These are phyloP conservation scores for Pseudoatta argentina DNA, from an alignment of 1,140 invertebrate genomes.

Conservation along the genomic window DNA sequence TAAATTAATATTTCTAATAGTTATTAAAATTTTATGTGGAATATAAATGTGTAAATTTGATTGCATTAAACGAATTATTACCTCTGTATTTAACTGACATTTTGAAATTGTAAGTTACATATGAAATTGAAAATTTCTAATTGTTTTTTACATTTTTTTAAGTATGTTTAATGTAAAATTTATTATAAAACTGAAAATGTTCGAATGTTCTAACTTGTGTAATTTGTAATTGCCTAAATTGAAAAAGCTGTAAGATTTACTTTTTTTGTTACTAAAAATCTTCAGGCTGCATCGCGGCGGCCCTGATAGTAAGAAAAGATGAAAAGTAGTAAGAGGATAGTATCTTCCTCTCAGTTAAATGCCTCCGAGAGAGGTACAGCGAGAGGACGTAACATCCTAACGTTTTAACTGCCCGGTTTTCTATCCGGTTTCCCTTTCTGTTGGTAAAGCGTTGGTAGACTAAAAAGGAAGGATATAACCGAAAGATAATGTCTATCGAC, in stretches of 20 bases:
- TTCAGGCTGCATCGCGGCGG: not conserved
- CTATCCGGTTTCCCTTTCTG: conserved; percentile 9
- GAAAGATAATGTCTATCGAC: conserved; percentile 81
- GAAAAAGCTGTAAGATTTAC: not conserved
- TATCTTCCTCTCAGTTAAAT: conserved; percentile 49
- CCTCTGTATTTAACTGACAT: not conserved
- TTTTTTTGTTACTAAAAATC: not conserved
- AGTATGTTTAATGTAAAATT: not conserved
- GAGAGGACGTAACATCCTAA: conserved; percentile 46
- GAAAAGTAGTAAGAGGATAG: conserved; percentile 54
- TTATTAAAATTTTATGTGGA: not conserved
- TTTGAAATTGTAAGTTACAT: not conserved
- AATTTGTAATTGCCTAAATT: not conserved
- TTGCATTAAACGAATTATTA: not conserved
- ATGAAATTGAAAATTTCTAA: not conserved
- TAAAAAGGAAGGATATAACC: conserved; percentile 74
- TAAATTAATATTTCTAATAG: not conserved
- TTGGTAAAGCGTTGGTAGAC: conserved; percentile 42
- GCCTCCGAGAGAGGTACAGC: conserved; percentile 6
- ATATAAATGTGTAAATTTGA: not conserved
- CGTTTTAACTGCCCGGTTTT: conserved; percentile 27
- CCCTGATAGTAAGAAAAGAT: conserved; percentile 40
- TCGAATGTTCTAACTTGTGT: not conserved
- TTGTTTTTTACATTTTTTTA: not conserved
- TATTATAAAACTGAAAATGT: not conserved